A percentile compares a stretch with the other conserved stretches of the same genome.
phyloP scores from a whole-genome alignment of 1,140 invertebrate species.

The Drosophila watanabei region DNA sequence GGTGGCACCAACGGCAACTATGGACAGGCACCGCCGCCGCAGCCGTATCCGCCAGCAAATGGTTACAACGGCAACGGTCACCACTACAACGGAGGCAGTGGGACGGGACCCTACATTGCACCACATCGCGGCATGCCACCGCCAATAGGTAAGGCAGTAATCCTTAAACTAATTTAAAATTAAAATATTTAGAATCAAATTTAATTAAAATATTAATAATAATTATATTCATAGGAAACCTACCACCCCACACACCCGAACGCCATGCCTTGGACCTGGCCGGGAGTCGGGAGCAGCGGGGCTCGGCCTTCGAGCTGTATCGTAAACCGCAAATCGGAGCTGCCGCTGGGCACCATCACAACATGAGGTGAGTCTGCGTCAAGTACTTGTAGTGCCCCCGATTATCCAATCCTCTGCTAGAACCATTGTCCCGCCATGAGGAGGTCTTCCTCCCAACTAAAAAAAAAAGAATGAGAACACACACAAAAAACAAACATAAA shows the following conservation, averaged over 20 bases:
- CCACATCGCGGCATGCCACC: constrained; percentile 86
- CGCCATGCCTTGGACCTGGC: constrained; percentile 89
- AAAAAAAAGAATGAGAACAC: constrained; percentile 5
- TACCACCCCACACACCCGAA: constrained; percentile 80
- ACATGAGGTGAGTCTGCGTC: constrained; percentile 89
- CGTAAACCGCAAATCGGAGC: constrained; percentile 91
- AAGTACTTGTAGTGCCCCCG: constrained; percentile 12
- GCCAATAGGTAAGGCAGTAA: constrained; percentile 64
- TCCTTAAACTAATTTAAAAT: neutral
- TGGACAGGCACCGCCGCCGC: constrained; percentile 68
- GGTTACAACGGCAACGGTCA: constrained; percentile 81
- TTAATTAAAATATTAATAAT: neutral
- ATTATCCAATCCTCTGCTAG: constrained; percentile 5
- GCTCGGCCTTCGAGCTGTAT: constrained; percentile 98
- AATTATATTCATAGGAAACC: constrained; percentile 56
- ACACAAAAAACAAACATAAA: constrained; percentile 24
- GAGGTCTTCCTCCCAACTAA: neutral
- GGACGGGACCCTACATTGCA: constrained; percentile 85
- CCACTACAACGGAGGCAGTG: constrained; percentile 81
- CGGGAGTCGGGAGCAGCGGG: constrained; percentile 94
- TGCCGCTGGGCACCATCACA: constrained; percentile 87
- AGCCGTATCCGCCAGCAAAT: constrained; percentile 64
- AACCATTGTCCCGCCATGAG: constrained; percentile 6
- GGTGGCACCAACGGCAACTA: constrained; percentile 67
- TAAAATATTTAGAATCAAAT: neutral